Evolutionary conservation across 2,113 vertebrate genomes (phyloP).

Genomic region (Campylomormyrus tamandua): DNA sequence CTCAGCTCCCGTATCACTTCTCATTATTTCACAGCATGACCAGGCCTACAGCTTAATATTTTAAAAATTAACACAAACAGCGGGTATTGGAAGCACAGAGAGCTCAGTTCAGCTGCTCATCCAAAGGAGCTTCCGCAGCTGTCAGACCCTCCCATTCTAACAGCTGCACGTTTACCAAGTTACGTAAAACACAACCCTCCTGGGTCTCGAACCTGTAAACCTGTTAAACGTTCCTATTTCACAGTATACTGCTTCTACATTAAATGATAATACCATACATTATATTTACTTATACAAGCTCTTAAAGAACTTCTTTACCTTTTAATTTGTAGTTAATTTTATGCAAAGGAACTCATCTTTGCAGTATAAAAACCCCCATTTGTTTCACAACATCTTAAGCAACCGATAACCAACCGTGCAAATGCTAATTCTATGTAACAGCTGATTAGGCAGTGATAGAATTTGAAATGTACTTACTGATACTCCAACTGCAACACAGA

Average conservation of each 20-base stretch:
- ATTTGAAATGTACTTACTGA: not conserved
- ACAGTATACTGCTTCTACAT: not conserved
- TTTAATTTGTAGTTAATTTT: not conserved
- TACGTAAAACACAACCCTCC: not conserved
- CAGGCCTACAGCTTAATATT: not conserved
- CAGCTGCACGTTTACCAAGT: not conserved
- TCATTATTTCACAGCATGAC: conserved; percentile 1
- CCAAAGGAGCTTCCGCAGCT: not conserved
- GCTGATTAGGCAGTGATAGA: not conserved
- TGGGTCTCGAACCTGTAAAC: not conserved
- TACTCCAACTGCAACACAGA: not conserved
- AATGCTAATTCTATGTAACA: not conserved
- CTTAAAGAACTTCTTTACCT: not conserved
- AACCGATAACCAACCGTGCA: not conserved
- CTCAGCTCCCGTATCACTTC: not conserved
- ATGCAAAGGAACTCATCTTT: not conserved
- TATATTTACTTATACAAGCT: not conserved
- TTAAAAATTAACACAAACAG: not conserved
- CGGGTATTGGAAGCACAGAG: not conserved
- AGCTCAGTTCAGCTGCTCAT: not conserved
- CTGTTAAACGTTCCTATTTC: not conserved
- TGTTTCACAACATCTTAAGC: not conserved
- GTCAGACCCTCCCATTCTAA: not conserved
- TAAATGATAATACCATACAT: not conserved
- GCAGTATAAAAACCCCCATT: not conserved